Percentiles rank a stretch among this genome's conserved stretches.
phyloP scores from a whole-genome alignment of 2,113 vertebrate genomes.

The Madoqua kirkii region DNA sequence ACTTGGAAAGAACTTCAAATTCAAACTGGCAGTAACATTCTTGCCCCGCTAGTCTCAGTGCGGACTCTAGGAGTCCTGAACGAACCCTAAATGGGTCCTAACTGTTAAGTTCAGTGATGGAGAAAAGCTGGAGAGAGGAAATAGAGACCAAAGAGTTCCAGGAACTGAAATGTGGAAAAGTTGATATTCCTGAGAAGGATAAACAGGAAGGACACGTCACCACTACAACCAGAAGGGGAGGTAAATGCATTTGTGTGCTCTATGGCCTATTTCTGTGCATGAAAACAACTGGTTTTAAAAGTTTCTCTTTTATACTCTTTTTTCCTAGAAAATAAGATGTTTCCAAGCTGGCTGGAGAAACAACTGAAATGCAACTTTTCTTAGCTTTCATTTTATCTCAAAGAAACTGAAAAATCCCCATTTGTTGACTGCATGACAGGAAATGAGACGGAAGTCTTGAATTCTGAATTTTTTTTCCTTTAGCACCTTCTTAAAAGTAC shows the following conservation, averaged over 20 bases:
- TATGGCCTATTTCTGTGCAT: background rate
- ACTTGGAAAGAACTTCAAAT: background rate
- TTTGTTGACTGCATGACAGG: background rate
- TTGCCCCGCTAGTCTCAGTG: background rate
- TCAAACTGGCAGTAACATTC: background rate
- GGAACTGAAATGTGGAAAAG: conserved; percentile 31
- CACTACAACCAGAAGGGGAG: background rate
- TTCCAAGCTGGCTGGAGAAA: background rate
- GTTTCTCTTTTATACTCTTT: background rate
- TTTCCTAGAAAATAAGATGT: background rate
- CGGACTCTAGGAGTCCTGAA: background rate
- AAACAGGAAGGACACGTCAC: conserved; percentile 46
- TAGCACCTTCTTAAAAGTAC: background rate
- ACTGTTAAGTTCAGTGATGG: background rate
- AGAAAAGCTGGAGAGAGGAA: background rate
- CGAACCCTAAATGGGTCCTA: background rate
- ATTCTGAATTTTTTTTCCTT: background rate
- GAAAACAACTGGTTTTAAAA: background rate
- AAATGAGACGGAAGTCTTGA: background rate
- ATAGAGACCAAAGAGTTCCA: conserved; percentile 17
- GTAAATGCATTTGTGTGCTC: background rate
- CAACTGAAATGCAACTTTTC: background rate
- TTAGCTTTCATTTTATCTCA: background rate
- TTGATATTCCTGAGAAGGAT: background rate
- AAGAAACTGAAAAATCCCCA: background rate